phyloP scores from a whole-genome alignment of 2,888 invertebrate genomes.

The Noctua janthina region DNA sequence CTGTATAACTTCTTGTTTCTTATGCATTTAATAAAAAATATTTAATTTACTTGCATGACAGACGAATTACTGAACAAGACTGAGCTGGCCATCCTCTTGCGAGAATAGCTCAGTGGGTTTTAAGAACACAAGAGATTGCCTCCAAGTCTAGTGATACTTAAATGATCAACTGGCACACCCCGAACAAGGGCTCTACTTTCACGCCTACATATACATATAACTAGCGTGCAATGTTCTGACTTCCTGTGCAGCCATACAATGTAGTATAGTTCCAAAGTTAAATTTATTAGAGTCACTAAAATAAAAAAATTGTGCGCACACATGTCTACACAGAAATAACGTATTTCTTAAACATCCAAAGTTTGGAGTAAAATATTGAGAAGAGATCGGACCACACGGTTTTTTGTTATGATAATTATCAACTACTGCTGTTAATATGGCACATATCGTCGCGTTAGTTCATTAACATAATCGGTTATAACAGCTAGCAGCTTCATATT shows the following conservation, averaged over 20 bases:
- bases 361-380: background rate
- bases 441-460: background rate
- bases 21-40: no score
- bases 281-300: background rate
- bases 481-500: background rate
- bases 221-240: no score
- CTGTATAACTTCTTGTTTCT: no score
- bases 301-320: background rate
- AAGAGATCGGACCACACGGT: background rate
- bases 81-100: no score
- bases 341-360: background rate
- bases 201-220: no score
- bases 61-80: no score
- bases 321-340: background rate
- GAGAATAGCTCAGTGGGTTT: no score
- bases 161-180: no score
- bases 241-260: background rate
- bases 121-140: no score
- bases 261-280: background rate
- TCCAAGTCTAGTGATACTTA: no score
- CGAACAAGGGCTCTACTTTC: no score
- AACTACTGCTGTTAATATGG: background rate
- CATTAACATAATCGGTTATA: background rate
- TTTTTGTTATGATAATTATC: background rate
- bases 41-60: no score